Conservation (phyloP, 2,113 vertebrate species). For the Pseudorasbora parva region DNA sequence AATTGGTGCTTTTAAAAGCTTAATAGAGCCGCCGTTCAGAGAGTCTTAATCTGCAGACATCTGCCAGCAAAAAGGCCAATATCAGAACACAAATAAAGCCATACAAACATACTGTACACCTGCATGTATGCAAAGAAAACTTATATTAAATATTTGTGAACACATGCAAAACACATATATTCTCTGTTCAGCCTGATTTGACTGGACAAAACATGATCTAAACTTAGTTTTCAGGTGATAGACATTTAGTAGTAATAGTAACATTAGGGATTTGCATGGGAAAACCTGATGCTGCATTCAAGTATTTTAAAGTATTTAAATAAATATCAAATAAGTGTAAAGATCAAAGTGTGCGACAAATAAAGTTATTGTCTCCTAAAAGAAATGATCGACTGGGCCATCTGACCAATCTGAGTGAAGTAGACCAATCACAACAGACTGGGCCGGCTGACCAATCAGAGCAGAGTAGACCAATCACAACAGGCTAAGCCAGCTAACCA, state of each 20-base stretch:
- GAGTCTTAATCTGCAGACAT: conserved; percentile 27
- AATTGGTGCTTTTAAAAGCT: conserved; percentile 49
- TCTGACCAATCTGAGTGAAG: no score
- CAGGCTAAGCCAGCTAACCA: no score
- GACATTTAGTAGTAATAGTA: not conserved
- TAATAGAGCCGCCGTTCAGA: conserved; percentile 42
- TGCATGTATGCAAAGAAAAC: conserved; percentile 27
- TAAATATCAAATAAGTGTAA: no score
- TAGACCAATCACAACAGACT: no score
- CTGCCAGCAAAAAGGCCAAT: not conserved
- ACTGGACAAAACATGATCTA: conserved; percentile 1
- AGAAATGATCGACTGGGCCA: no score
- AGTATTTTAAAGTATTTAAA: no score
- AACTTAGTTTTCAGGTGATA: not conserved
- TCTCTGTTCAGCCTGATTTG: not conserved
- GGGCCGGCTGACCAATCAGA: no score
- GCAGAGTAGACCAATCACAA: no score
- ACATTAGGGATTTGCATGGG: not conserved
- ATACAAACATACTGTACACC: conserved; percentile 31
- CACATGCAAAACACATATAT: not conserved
- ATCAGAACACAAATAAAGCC: conserved; percentile 6
- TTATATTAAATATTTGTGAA: not conserved
- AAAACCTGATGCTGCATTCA: not conserved
- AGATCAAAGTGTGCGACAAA: no score
- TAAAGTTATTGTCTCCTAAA: no score